Evolutionary conservation across 1,140 invertebrate species (phyloP).

Genomic region (Eriosoma lanigerum): DNA sequence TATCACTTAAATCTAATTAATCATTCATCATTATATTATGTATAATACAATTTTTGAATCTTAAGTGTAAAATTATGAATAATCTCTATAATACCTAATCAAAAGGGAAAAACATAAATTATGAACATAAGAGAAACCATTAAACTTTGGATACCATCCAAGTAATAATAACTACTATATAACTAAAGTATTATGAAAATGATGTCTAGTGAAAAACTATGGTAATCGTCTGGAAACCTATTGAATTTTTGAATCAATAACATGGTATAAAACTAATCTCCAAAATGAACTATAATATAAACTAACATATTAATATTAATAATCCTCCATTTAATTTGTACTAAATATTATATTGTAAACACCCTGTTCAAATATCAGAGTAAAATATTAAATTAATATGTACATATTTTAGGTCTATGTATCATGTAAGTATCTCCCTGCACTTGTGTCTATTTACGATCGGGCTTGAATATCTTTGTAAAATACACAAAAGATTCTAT

Average conservation of each 20-base stretch:
- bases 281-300: not conserved
- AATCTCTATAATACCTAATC: too few species aligned
- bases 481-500: not conserved
- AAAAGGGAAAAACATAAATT: not conserved
- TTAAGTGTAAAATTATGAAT: too few species aligned
- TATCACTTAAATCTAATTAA: too few species aligned
- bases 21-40: too few species aligned
- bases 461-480: not conserved
- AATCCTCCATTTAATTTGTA: too few species aligned
- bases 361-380: too few species aligned
- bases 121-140: not conserved
- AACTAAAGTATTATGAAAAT: not conserved
- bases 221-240: slow-evolving; percentile 5
- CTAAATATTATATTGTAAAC: too few species aligned
- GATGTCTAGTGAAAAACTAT: not conserved
- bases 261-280: not conserved
- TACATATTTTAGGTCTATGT: too few species aligned
- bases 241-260: not conserved
- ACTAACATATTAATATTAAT: too few species aligned
- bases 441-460: not conserved
- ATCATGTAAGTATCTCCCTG: too few species aligned
- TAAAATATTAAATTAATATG: too few species aligned
- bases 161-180: not conserved
- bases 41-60: too few species aligned
- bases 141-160: not conserved